A percentile compares a stretch with the other conserved stretches of the same genome.
These are phyloP conservation scores for Mohoua ochrocephala DNA, from an alignment of 2,113 vertebrate species.

Conservation along the genomic window DNA sequence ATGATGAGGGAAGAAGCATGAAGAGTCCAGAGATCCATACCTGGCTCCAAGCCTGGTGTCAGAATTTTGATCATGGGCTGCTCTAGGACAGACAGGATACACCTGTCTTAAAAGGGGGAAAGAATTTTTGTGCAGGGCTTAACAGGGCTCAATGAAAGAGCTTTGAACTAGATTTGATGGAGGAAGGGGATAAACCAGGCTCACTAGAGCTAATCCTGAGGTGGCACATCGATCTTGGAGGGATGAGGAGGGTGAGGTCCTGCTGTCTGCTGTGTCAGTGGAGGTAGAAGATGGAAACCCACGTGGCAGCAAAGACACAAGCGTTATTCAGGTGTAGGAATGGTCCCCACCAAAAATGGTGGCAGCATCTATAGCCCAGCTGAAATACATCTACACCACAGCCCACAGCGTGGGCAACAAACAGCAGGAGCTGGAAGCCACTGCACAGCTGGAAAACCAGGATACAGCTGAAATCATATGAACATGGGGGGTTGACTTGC, in stretches of 20 bases:
- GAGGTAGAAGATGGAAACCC: neutral
- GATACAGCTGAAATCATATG: neutral
- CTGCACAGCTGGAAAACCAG: neutral
- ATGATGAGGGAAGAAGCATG: neutral
- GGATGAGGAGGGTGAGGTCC: neutral
- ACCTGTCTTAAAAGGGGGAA: neutral
- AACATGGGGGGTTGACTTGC: neutral
- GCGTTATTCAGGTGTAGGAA: neutral
- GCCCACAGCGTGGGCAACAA: fast-evolving
- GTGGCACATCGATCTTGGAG: fast-evolving
- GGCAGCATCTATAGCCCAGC: neutral
- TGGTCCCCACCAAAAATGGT: neutral
- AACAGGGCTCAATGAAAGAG: neutral
- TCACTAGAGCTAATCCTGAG: neutral
- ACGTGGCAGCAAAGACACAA: neutral
- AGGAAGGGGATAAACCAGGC: neutral
- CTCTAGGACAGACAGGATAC: neutral
- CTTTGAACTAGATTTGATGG: neutral
- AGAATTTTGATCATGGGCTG: neutral
- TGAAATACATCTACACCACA: neutral
- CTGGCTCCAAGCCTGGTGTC: neutral
- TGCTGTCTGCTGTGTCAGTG: neutral
- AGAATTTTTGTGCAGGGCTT: neutral
- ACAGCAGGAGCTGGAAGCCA: neutral
- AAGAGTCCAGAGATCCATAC: neutral